Base-by-base conservation (phyloP, 2,888 invertebrate genomes). In the Sesia bembeciformis region DNA sequence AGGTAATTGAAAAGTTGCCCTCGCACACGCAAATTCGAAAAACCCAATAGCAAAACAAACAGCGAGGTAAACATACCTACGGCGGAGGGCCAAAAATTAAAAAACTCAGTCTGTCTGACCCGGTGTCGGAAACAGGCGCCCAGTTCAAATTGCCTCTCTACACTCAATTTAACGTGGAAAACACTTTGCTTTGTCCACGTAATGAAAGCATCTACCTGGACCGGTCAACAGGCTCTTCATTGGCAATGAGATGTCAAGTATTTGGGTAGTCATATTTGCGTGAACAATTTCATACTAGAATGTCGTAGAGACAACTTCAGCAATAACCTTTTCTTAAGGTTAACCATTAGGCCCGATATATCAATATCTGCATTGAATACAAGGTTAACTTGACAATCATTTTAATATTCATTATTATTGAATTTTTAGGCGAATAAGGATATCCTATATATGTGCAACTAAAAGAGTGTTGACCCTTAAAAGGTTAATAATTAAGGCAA, bases 111-210 rank as follows among this genome's bases (percentile, higher is more conserved):
- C 52, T 66, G 75, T 69, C 77, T 70, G 72, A 66, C 64, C 66
- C 73, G 74, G 74, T 83, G 88, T 87, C 88, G 81, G 70, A 70
- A 71, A 60, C 87, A 88, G 85, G 70, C 75, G 74, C 67, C 74
- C 76, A 64, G 72, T 74, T 76, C 74, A 72, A 79, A 87, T 85
- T 85, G 85, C 84, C 84, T 81, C 83, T 79, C 82, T 79, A 72
- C 84, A 84, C 85, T 80, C 84, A 81, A 84, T 85, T 84, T 78
- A 83, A 83, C 83, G 76, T 81, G 76, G 77, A 83, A 84, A 85
- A 83, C 84, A 83, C 86, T 88, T 78, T 67, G 78, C 74, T 81
- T 87, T 87, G 85, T 87, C 74, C 78, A 71, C 71, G 76, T 87
- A 86, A 88, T 83, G 78, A 83, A 84, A 70, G 68, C 66, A 58